Evolutionary conservation across 2,113 vertebrate species (phyloP), one percentile per base, ranked within the genome.

Genomic region (Trinectes maculatus): DNA sequence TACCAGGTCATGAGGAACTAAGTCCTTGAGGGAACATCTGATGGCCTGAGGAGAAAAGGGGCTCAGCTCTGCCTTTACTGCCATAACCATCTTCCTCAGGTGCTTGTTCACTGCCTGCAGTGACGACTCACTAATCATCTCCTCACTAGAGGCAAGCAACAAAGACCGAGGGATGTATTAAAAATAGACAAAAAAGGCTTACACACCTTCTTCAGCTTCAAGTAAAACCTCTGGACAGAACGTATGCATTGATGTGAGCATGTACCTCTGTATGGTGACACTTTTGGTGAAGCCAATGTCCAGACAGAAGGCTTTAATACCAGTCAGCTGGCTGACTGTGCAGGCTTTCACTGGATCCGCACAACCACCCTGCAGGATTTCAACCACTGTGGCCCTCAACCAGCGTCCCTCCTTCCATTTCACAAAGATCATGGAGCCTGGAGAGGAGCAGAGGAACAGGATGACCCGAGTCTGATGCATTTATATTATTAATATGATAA

Each of bases 1-100:
- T 87, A 98, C 96, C 75, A 89, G 84, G 73, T 93, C 89, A 73
- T 90, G 91, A 33, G 97, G 96, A 82, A 96, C 90, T 44, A 99
- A 80, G 85, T 95, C 93, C 75, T 95, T 96, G 48, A 99, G 53
- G 4, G 95, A 94, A 76, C 96, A 99, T 39, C 19, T 90, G 25
- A 96, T 48, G 25, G 95, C 96, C 86, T 94, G 92, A 33, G 94
- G 93, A 71, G 86, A 81, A 86, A 94, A 48, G 3, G 47, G 40
- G 39, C 66, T 48, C 63, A 96, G 73, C 10, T 92, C 84, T 39
- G 40, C 31, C 25, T 92, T 86, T 33, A 74, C 63, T 3, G 2
- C 8, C 4, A 55, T 26, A 46, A 87, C 70, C 56, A 92, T 80
- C 67, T 93, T 96, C 80, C 92, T 92, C 62, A 98, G 16, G 65